Base-by-base conservation (phyloP, 1,140 invertebrate genomes). In the Amphibalanus amphitrite region DNA sequence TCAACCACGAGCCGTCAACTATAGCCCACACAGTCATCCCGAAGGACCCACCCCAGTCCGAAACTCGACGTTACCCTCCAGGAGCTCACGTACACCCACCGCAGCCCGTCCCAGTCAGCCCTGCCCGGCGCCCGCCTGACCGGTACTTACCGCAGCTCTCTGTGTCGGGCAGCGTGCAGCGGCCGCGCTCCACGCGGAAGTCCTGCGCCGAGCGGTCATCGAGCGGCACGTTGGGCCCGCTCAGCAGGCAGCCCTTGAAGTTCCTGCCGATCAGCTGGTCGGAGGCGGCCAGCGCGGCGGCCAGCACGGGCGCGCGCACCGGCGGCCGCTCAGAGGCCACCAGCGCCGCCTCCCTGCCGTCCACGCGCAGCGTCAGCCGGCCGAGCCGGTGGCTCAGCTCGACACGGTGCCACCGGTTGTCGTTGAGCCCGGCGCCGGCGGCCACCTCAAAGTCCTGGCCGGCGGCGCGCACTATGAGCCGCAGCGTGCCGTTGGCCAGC, bases 321-420 rank as follows among this genome's bases (percentile, higher is more conserved):
- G 75, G 29, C 67, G 73, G 72, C 28, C 64, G 79, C 72, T 86
- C 88, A 0, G 88, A 89, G 80, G 92, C 92, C 25, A 90, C 89
- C 78, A 90, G 83, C 70, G 90, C 79, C 17, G 70, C 74, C 30
- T 69, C 71, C 26, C 67, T 71, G 26, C 74, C 72, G 67, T n/a
- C 82, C 82, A 73, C 84, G 81, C 6, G 85, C 80, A 75, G 80
- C 28, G 47, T 82, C 69, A 89, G 81, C 79, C 88, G 87, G 3
- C 86, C 87, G 33, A 87, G 81, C 74, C 84, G 82, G 78, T 86
- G 88, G 64, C 85, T 79, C 25, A 90, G 80, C 76, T 86, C 86
- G n/a, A 90, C 85, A 75, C 84, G 87, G 79, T 92, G 89, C 90
- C 90, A 92, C 75, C 81, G 84, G 80, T 92, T 91, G 81, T 92